These are phyloP conservation scores for Aselliscus stoliczkanus DNA, from an alignment of 2,797 vertebrate genomes.

Conservation along the genomic window DNA sequence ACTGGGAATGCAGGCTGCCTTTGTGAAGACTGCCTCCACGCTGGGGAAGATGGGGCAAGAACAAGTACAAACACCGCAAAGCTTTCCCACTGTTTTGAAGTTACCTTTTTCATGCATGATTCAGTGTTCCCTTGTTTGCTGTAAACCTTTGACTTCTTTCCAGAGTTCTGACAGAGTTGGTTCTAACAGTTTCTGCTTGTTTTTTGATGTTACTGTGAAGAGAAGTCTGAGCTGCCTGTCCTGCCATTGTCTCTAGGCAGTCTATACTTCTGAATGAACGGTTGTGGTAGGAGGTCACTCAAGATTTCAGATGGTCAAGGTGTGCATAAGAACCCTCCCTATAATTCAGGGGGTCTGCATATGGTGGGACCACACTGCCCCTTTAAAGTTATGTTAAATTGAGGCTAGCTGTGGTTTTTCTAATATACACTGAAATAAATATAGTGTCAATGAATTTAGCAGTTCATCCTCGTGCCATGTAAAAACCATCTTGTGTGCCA, in stretches of 20 bases:
- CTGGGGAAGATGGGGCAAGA: background rate
- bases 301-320: background rate
- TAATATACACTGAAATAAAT: background rate
- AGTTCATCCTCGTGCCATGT: background rate
- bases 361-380: background rate
- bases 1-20: background rate
- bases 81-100: background rate
- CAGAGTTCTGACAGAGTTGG: background rate
- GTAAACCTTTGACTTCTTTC: background rate
- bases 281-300: background rate
- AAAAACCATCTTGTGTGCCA: background rate
- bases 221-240: background rate
- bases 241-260: background rate
- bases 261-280: background rate
- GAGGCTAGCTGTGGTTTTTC: background rate
- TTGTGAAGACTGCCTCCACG: background rate
- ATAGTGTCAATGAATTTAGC: background rate
- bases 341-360: background rate
- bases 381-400: background rate
- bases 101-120: background rate
- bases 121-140: background rate
- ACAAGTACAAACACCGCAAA: background rate
- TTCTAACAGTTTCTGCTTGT: background rate
- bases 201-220: background rate
- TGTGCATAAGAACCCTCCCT: background rate